Evolutionary conservation across 2,797 vertebrate species (phyloP).

Genomic region (Parambassis ranga): DNA sequence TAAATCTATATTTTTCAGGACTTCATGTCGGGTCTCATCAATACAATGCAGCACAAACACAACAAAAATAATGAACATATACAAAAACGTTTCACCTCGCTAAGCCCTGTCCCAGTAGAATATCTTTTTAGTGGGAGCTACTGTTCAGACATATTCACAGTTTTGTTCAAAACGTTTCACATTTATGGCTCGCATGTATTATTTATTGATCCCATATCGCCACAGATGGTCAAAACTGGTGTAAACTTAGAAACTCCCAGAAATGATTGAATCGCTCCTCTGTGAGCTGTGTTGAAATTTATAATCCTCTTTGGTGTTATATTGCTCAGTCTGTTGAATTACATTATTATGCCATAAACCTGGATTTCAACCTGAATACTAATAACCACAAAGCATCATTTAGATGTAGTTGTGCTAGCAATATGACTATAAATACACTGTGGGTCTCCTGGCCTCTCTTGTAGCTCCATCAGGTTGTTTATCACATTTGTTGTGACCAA

Average conservation of each 20-base stretch:
- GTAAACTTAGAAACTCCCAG: neutral
- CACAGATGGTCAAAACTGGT: neutral
- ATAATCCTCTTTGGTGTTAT: no score
- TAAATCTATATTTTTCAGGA: slow-evolving; percentile 73
- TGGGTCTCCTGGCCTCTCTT: no score
- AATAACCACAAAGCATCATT: no score
- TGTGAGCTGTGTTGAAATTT: neutral
- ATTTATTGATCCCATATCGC: neutral
- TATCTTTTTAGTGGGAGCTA: neutral
- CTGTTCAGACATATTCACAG: neutral
- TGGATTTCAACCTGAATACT: neutral
- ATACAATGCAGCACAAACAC: neutral
- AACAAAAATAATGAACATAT: neutral
- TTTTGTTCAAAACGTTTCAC: neutral
- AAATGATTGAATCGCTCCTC: neutral
- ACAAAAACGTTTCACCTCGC: neutral
- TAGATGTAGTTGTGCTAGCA: no score
- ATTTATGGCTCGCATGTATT: neutral
- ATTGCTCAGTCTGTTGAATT: neutral
- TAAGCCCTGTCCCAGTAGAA: neutral
- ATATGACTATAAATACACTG: no score
- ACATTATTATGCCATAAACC: neutral
- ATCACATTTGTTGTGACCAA: no score
- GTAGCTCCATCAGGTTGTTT: no score
- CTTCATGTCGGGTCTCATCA: neutral